These are phyloP conservation scores for Amphilophus citrinellus DNA, from an alignment of 2,113 vertebrate genomes.

Conservation along the genomic window DNA sequence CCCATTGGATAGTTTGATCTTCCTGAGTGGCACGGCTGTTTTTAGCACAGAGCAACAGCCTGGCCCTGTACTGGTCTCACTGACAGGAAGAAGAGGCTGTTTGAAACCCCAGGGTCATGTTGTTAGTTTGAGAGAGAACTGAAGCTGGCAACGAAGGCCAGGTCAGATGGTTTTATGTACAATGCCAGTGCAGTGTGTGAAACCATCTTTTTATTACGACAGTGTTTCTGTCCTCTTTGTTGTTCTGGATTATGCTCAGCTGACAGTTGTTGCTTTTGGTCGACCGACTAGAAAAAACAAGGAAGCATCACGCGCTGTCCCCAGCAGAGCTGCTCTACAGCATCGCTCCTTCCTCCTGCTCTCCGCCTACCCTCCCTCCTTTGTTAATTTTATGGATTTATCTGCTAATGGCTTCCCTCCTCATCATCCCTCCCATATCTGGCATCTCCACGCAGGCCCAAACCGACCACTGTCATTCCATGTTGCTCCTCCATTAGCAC, in stretches of 20 bases:
- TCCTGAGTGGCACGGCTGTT: slow-evolving; percentile 76
- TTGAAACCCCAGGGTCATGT: slow-evolving; percentile 48
- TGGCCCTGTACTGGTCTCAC: slow-evolving; percentile 65
- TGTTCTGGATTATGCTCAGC: slow-evolving; percentile 35
- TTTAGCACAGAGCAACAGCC: slow-evolving; percentile 77
- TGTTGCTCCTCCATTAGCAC: slow-evolving; percentile 64
- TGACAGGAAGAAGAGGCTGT: slow-evolving; percentile 54
- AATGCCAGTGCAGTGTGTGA: slow-evolving; percentile 7
- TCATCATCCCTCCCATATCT: slow-evolving; percentile 63
- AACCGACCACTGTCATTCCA: slow-evolving; percentile 38
- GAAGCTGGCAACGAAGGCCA: slow-evolving; percentile 66
- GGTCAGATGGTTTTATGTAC: slow-evolving; percentile 18
- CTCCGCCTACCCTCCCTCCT: slow-evolving; percentile 33
- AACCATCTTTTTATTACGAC: slow-evolving; percentile 39
- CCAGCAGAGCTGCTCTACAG: slow-evolving; percentile 31
- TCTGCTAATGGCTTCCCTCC: slow-evolving; percentile 76
- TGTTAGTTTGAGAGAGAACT: slow-evolving; percentile 43
- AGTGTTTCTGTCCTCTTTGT: slow-evolving; percentile 18
- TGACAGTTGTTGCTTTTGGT: slow-evolving; percentile 39
- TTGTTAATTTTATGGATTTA: slow-evolving; percentile 79
- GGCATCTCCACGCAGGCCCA: slow-evolving; percentile 43
- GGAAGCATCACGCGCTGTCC: slow-evolving; percentile 30
- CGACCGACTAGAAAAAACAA: slow-evolving; percentile 32
- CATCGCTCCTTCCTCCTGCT: slow-evolving; percentile 30
- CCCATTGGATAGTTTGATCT: slow-evolving; percentile 80